phyloP scores from a whole-genome alignment of 1,140 invertebrate genomes.

The Mercenaria mercenaria region DNA sequence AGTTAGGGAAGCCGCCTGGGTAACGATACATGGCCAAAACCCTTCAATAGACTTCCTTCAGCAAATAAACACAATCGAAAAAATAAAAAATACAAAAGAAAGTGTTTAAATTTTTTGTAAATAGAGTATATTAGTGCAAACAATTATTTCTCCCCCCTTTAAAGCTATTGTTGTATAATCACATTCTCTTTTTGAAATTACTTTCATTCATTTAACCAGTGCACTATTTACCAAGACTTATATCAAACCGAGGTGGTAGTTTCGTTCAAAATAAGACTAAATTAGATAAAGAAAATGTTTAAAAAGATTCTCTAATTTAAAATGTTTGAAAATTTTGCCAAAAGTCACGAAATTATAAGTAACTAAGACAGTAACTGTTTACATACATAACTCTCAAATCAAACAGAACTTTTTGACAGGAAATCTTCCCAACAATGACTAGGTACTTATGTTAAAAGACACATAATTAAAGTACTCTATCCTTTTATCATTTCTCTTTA shows the following conservation, averaged over 20 bases:
- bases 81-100: conserved; percentile 5
- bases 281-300: neutral
- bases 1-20: neutral
- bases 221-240: conserved; percentile 12
- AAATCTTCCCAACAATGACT: neutral
- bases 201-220: conserved; percentile 10
- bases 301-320: neutral
- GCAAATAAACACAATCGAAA: conserved; percentile 17
- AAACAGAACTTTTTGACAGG: neutral
- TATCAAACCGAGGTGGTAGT: neutral
- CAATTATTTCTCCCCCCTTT: neutral
- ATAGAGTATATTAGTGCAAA: conserved; percentile 7
- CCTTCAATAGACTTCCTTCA: conserved; percentile 20
- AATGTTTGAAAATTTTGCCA: neutral
- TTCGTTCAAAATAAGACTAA: neutral
- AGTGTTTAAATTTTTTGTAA: neutral
- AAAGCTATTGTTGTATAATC: neutral
- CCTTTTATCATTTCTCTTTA: neutral
- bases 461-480: neutral
- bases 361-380: neutral
- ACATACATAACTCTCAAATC: neutral
- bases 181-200: conserved; percentile 2
- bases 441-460: neutral
- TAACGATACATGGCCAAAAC: neutral
- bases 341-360: neutral